Percentiles rank a stretch among this genome's conserved stretches.
phyloP scores from a whole-genome alignment of 1,140 invertebrate genomes.

The Octopus sinensis region DNA sequence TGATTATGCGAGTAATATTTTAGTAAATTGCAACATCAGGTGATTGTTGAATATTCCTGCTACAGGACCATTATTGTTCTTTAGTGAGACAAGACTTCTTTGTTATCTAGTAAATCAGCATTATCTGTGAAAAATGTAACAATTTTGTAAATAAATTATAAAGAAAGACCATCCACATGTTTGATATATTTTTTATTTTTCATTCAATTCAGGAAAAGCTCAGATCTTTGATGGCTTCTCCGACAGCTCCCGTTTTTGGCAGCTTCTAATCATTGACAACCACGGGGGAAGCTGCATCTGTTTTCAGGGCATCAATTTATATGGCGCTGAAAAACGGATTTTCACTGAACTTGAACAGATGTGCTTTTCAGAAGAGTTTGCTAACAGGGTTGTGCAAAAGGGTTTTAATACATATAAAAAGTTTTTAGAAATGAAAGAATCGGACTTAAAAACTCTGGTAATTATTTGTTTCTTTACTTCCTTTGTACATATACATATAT shows the following conservation, averaged over 20 bases:
- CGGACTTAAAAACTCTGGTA: constrained; percentile 17
- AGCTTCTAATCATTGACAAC: constrained; percentile 39
- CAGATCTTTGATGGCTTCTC: constrained; percentile 43
- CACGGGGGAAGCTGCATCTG: constrained; percentile 39
- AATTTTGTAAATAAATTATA: too few species aligned
- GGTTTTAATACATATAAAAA: constrained; percentile 35
- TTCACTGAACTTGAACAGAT: constrained; percentile 27
- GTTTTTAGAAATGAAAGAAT: constrained; percentile 28
- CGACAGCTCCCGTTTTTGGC: constrained; percentile 32
- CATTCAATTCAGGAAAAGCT: constrained; percentile 29
- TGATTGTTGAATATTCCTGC: too few species aligned
- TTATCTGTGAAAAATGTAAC: too few species aligned
- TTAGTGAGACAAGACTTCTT: too few species aligned
- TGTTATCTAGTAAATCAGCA: too few species aligned
- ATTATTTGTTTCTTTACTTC: constrained; percentile 13
- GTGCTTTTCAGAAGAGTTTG: constrained; percentile 25
- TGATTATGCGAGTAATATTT: too few species aligned
- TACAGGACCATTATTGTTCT: too few species aligned
- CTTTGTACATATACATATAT: not conserved
- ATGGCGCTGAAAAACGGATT: constrained; percentile 39
- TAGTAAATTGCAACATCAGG: too few species aligned
- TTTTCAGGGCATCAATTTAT: constrained; percentile 44
- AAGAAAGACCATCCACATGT: too few species aligned
- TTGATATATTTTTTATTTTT: too few species aligned
- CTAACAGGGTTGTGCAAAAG: constrained; percentile 21